Conservation (phyloP, 2,113 vertebrate genomes). For the human (Homo sapiens) region DNA sequence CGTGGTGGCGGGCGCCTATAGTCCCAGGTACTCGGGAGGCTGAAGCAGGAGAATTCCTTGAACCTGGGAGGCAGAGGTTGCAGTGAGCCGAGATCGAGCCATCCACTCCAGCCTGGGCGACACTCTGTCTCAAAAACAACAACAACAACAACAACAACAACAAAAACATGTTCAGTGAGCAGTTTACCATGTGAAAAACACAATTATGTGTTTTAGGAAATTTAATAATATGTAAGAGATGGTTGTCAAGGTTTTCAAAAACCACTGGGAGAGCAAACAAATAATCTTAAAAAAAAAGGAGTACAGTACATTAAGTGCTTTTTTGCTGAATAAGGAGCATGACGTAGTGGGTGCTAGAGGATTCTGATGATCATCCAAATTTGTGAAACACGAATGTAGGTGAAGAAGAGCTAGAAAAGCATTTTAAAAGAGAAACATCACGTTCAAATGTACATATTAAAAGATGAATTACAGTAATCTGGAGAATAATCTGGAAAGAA, state of each 20-base stretch:
- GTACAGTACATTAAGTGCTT: not conserved
- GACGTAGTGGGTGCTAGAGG: not conserved
- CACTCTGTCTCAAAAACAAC: too few species aligned
- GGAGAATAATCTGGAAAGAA: not conserved
- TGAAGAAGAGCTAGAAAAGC: not conserved
- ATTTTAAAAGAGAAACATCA: not conserved
- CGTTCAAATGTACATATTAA: not conserved
- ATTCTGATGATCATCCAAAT: not conserved
- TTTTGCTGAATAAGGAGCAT: not conserved
- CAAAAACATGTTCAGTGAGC: not conserved
- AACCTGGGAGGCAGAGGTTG: too few species aligned
- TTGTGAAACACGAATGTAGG: not conserved
- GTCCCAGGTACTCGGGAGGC: too few species aligned
- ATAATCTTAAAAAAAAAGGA: not conserved
- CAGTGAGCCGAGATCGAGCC: too few species aligned
- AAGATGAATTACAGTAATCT: not conserved
- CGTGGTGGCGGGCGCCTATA: too few species aligned
- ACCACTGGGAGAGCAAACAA: not conserved
- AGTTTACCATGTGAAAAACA: not conserved
- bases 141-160: too few species aligned
- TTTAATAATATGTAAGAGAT: not conserved
- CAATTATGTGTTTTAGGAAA: not conserved
- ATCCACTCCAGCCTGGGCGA: too few species aligned
- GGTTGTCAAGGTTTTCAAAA: not conserved
- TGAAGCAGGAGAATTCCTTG: too few species aligned